These are phyloP conservation scores for Leptopilina syphax DNA, from an alignment of 2,888 invertebrate species.

Conservation along the genomic window DNA sequence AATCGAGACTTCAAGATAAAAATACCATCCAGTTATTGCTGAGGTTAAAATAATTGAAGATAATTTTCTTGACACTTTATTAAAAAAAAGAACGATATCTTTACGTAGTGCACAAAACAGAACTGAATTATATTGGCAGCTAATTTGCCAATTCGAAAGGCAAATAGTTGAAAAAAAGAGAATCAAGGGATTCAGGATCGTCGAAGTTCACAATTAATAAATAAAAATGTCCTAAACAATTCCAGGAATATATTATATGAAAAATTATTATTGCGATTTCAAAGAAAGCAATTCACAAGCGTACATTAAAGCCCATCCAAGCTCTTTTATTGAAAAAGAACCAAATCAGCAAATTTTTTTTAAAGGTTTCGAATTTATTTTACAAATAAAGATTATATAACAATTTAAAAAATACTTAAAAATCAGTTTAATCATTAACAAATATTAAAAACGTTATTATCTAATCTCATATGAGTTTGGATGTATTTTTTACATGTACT, in stretches of 20 bases:
- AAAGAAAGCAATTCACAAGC: background rate
- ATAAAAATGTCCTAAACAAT: no score
- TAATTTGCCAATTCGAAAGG: constrained; percentile 1
- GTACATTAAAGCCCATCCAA: background rate
- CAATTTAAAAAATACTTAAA: no score
- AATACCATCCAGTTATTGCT: no score
- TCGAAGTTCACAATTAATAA: background rate
- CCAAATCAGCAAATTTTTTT: no score
- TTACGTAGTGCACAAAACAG: constrained; percentile 32
- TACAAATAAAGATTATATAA: no score
- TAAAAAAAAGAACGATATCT: background rate
- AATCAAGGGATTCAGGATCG: constrained; percentile 4
- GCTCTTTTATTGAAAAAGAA: no score
- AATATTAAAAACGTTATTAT: no score
- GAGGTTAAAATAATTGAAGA: constrained; percentile 8
- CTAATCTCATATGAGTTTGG: no score
- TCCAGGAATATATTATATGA: no score
- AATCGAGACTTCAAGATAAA: background rate
- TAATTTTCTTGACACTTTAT: constrained; percentile 34
- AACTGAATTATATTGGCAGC: constrained; percentile 31
- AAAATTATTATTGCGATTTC: background rate
- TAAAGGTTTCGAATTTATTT: no score
- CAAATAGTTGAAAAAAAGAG: background rate
- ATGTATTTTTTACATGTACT: no score
- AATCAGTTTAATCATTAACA: no score